Conservation (phyloP, 2,888 invertebrate species). For the Nasonia oneida region DNA sequence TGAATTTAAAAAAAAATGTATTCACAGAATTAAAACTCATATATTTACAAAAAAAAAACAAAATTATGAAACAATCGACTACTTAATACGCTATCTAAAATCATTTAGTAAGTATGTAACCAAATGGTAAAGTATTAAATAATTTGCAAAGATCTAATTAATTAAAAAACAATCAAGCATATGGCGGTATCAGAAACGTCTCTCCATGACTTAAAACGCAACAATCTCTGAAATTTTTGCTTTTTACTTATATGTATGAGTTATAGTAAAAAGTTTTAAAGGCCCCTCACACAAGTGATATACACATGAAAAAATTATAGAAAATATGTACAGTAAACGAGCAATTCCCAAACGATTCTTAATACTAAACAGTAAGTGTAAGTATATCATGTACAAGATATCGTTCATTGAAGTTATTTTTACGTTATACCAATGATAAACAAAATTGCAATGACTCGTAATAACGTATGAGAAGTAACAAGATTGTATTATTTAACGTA, state of each 20-base stretch:
- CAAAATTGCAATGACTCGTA: background rate
- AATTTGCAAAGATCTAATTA: constrained; percentile 16
- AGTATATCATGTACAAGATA: constrained; percentile 20
- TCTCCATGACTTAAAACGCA: constrained; percentile 33
- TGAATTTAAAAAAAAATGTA: constrained; percentile 33
- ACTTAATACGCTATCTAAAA: constrained; percentile 40
- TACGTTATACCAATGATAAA: background rate
- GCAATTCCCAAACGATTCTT: constrained; percentile 20
- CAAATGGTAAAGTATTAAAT: constrained; percentile 25
- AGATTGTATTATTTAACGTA: background rate
- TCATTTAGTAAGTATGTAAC: constrained; percentile 28
- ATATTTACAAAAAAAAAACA: constrained; percentile 42
- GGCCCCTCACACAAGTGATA: constrained; percentile 23
- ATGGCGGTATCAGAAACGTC: constrained; percentile 23
- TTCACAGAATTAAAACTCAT: constrained; percentile 31
- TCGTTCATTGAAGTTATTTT: constrained; percentile 28
- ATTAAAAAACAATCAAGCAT: constrained; percentile 16
- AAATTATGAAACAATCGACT: constrained; percentile 23
- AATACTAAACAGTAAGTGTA: constrained; percentile 20
- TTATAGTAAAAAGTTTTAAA: constrained; percentile 36
- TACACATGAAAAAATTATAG: constrained; percentile 32
- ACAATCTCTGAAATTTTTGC: constrained; percentile 15
- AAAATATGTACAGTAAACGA: constrained; percentile 51
- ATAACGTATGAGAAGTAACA: background rate
- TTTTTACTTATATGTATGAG: constrained; percentile 20